Conservation (phyloP, 2,797 vertebrate genomes). For the Pantherophis vulpinus region DNA sequence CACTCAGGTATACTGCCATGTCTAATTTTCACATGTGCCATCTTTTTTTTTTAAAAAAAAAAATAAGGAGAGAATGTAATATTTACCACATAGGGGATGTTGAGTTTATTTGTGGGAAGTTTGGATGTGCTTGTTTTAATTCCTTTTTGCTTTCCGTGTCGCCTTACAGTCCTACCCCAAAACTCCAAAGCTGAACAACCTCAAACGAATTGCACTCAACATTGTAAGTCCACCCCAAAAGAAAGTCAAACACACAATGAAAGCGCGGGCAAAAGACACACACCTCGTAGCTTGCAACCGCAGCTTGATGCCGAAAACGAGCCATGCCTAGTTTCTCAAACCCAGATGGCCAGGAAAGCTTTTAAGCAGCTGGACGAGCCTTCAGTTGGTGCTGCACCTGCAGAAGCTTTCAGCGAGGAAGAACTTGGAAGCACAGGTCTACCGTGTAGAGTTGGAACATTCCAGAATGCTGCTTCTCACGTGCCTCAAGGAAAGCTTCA, state of each 20-base stretch:
- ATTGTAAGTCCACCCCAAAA: background rate
- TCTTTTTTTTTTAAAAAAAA: background rate
- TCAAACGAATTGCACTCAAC: constrained; percentile 38
- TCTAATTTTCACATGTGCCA: background rate
- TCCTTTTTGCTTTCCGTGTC: constrained; percentile 24
- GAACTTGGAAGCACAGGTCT: constrained; percentile 27
- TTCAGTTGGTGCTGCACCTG: constrained; percentile 24
- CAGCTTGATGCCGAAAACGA: constrained; percentile 43
- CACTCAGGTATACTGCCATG: constrained; percentile 61
- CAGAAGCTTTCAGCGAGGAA: constrained; percentile 29
- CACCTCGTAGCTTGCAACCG: constrained; percentile 51
- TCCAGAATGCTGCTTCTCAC: background rate
- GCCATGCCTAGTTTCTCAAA: background rate
- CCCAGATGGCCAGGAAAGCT: background rate
- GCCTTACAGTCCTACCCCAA: constrained; percentile 38
- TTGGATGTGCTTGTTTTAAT: constrained; percentile 25
- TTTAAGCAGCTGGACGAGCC: constrained; percentile 23
- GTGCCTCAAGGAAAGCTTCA: constrained; percentile 27
- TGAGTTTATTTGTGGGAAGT: constrained; percentile 10
- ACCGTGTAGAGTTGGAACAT: background rate
- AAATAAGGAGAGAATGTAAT: background rate
- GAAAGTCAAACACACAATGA: constrained; percentile 42
- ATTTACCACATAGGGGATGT: background rate
- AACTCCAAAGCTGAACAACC: constrained; percentile 54
- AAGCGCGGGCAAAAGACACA: constrained; percentile 13